Conservation (phyloP, 2,797 vertebrate species). For the Glyptemys insculpta region DNA sequence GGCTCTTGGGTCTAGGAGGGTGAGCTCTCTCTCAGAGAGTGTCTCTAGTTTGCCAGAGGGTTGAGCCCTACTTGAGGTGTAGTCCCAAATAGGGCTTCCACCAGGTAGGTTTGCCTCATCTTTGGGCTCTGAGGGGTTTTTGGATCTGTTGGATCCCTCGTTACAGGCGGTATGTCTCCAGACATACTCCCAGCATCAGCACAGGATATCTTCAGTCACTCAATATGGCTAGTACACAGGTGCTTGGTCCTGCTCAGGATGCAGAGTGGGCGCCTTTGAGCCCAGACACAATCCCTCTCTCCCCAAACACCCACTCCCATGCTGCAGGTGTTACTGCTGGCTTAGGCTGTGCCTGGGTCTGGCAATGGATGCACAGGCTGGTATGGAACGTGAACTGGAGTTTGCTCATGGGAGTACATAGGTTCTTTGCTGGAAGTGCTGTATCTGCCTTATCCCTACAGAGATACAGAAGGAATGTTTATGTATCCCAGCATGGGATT, state of each 20-base stretch:
- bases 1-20: background rate
- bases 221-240: too few species aligned
- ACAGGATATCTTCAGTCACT: too few species aligned
- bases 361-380: background rate
- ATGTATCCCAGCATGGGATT: conserved; percentile 22
- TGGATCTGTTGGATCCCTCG: background rate
- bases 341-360: background rate
- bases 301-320: background rate
- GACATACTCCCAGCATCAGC: background rate
- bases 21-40: background rate
- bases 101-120: background rate
- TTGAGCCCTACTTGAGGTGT: background rate
- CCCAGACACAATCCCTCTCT: background rate
- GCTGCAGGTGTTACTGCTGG: background rate
- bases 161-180: background rate
- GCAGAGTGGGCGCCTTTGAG: too few species aligned
- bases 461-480: conserved; percentile 11
- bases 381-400: background rate
- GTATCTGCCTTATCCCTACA: conserved; percentile 22
- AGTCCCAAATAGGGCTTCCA: background rate
- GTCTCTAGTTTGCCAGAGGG: background rate
- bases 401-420: background rate
- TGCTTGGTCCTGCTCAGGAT: too few species aligned
- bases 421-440: background rate
- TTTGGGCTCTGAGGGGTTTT: conserved; percentile 7